A percentile compares a stretch with the other conserved stretches of the same genome.
phyloP scores from a whole-genome alignment of 2,888 invertebrate species.

The Cyclophora albipunctata region DNA sequence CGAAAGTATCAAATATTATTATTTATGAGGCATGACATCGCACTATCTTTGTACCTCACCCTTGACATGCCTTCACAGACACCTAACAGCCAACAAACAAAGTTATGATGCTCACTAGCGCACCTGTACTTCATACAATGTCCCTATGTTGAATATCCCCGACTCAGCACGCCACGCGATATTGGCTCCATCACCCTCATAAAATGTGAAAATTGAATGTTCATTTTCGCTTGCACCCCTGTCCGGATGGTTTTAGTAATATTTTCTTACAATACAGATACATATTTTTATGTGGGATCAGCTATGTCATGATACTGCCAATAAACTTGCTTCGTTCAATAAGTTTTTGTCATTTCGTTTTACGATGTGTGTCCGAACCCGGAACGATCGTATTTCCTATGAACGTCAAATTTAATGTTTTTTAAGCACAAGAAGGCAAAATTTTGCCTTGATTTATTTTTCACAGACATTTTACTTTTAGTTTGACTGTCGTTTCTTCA shows the following conservation, averaged over 20 bases:
- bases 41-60: constrained; percentile 12
- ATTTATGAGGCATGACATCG: constrained; percentile 22
- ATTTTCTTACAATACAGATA: constrained; percentile 60
- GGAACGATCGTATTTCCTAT: constrained; percentile 36
- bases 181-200: constrained; percentile 32
- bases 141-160: constrained; percentile 36
- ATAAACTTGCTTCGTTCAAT: constrained; percentile 62
- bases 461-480: no score
- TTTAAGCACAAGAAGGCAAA: background rate
- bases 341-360: constrained; percentile 59
- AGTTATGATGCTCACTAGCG: constrained; percentile 36
- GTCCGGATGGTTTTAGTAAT: constrained; percentile 29
- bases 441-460: no score
- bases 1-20: background rate
- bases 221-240: constrained; percentile 39
- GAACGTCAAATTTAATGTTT: constrained; percentile 2
- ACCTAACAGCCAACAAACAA: constrained; percentile 32
- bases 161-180: constrained; percentile 42
- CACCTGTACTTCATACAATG: constrained; percentile 46
- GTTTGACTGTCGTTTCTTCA: no score
- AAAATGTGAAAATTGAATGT: constrained; percentile 42
- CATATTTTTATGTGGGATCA: constrained; percentile 70
- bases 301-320: constrained; percentile 61
- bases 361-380: constrained; percentile 56
- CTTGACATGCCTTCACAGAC: constrained; percentile 19